These are phyloP conservation scores for Drosophila austrosaltans DNA, from an alignment of 2,888 invertebrate genomes.

Conservation along the genomic window DNA sequence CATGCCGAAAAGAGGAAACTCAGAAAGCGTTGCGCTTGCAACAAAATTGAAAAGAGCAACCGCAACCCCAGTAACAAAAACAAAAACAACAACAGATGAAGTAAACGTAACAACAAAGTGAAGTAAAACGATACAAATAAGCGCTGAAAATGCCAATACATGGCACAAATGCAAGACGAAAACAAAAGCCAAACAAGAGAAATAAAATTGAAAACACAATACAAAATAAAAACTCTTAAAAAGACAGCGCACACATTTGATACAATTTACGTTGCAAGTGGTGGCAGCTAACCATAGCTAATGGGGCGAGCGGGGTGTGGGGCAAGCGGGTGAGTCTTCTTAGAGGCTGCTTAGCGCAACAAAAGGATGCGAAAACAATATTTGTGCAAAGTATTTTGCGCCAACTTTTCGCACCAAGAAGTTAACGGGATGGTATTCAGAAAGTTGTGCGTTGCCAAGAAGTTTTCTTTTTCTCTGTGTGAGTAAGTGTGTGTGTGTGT, in stretches of 20 bases:
- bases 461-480: conserved; percentile 44
- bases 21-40: conserved; percentile 53
- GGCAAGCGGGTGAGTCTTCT: conserved; percentile 27
- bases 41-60: conserved; percentile 59
- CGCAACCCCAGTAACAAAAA: conserved; percentile 46
- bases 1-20: conserved; percentile 47
- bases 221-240: conserved; percentile 61
- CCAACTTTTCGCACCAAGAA: conserved; percentile 75
- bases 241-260: conserved; percentile 64
- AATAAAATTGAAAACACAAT: conserved; percentile 29
- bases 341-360: conserved; percentile 68
- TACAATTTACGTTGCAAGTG: conserved; percentile 70
- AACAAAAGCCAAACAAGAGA: conserved; percentile 41
- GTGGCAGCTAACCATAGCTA: conserved; percentile 26
- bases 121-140: conserved; percentile 75
- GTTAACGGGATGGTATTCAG: conserved; percentile 73
- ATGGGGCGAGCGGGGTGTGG: not conserved
- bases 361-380: conserved; percentile 76
- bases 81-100: conserved; percentile 27
- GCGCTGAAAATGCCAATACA: conserved; percentile 75
- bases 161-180: conserved; percentile 54
- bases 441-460: conserved; percentile 66
- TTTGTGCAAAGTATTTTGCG: conserved; percentile 75
- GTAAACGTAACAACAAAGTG: conserved; percentile 71
- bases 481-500: not conserved